Conservation (phyloP, 2,888 invertebrate species). For the Hirtodrosophila trivittata region DNA sequence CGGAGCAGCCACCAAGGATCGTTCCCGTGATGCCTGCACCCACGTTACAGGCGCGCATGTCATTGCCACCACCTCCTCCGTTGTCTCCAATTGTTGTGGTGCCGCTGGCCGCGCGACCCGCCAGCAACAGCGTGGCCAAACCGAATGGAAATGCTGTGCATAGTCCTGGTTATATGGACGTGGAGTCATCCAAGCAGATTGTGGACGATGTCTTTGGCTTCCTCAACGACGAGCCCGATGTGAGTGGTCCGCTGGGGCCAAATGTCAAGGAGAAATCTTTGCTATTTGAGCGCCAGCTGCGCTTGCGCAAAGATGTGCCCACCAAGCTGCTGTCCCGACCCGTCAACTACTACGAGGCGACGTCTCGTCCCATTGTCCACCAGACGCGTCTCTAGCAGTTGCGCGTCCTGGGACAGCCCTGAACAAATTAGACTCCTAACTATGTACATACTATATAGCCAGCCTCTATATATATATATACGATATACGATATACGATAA, state of each 20-base stretch:
- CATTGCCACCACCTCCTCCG: constrained; percentile 58
- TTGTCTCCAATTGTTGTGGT: constrained; percentile 16
- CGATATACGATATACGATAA: constrained; percentile 25
- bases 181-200: constrained; percentile 86
- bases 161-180: constrained; percentile 71
- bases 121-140: constrained; percentile 24
- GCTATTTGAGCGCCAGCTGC: constrained; percentile 82
- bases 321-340: constrained; percentile 83
- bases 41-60: constrained; percentile 59
- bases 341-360: constrained; percentile 81
- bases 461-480: constrained; percentile 7
- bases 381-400: constrained; percentile 75
- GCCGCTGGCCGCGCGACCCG: constrained; percentile 23
- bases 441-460: constrained; percentile 6
- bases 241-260: constrained; percentile 82
- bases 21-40: constrained; percentile 31
- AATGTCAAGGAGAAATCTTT: constrained; percentile 84
- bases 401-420: constrained; percentile 38
- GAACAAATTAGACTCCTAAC: constrained; percentile 61
- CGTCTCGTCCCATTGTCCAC: constrained; percentile 65
- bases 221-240: constrained; percentile 85
- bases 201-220: constrained; percentile 89
- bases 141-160: constrained; percentile 57
- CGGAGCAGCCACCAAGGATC: constrained; percentile 42
- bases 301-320: constrained; percentile 81